These are phyloP conservation scores for Hyla sarda DNA, from an alignment of 2,113 vertebrate genomes.

Conservation along the genomic window DNA sequence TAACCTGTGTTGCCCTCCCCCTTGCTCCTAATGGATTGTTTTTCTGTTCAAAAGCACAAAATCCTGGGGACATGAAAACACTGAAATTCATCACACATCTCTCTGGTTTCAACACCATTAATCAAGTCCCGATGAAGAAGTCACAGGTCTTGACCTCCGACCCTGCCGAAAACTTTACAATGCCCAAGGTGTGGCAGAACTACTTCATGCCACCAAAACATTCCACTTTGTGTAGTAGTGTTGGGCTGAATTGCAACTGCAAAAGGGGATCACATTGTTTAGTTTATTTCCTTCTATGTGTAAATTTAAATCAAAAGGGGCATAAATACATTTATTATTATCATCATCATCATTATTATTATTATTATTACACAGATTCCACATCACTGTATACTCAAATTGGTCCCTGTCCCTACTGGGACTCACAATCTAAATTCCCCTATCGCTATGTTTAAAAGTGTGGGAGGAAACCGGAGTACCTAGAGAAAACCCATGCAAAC, in stretches of 20 bases:
- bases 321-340: too few relatives aligned
- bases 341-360: too few relatives aligned
- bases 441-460: too few relatives aligned
- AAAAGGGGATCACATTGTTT: neutral
- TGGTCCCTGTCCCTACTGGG: too few relatives aligned
- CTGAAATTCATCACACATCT: conserved; percentile 59
- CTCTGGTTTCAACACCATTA: conserved; percentile 60
- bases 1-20: conserved; percentile 41
- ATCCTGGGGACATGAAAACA: conserved; percentile 51
- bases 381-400: too few relatives aligned
- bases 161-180: conserved; percentile 53
- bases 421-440: too few relatives aligned
- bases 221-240: conserved; percentile 30
- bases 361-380: too few relatives aligned
- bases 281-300: neutral
- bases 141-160: conserved; percentile 52
- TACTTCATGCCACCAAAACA: conserved; percentile 41
- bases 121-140: conserved; percentile 55
- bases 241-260: neutral
- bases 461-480: too few relatives aligned
- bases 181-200: conserved; percentile 55
- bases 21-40: conserved; percentile 52
- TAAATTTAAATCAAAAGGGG: too few relatives aligned
- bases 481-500: too few relatives aligned
- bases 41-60: conserved; percentile 55